Conservation (phyloP, 2,113 vertebrate species). For the Archocentrus centrarchus region DNA sequence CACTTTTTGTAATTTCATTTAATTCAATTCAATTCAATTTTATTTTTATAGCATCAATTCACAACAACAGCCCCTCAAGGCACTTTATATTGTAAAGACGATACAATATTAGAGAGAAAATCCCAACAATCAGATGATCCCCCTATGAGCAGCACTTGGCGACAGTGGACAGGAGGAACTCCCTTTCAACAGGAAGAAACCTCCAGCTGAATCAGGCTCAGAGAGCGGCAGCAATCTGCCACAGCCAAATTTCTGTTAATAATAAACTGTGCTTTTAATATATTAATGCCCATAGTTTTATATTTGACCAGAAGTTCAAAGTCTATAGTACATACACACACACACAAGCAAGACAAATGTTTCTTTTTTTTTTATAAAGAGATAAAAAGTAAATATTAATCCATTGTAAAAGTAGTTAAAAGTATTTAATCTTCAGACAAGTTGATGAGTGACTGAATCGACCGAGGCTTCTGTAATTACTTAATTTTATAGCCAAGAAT, state of each 20-base stretch:
- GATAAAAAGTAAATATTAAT: too few species aligned
- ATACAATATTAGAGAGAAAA: background rate
- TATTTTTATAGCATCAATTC: background rate
- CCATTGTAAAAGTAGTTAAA: background rate
- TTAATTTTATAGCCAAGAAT: background rate
- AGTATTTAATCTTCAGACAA: background rate
- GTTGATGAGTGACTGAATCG: background rate
- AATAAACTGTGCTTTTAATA: background rate
- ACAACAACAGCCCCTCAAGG: background rate
- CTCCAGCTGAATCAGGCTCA: background rate
- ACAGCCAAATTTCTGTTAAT: background rate
- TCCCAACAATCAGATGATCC: background rate
- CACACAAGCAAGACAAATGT: too few species aligned
- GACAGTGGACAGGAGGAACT: background rate
- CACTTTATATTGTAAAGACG: background rate
- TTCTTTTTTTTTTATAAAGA: too few species aligned
- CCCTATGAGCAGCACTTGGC: background rate
- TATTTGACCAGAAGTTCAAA: background rate
- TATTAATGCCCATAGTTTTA: background rate
- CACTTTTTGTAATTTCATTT: background rate
- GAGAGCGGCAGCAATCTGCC: background rate
- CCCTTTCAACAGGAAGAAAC: background rate
- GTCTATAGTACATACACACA: background rate
- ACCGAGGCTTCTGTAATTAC: background rate
- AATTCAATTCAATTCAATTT: background rate